A percentile compares a stretch with the other conserved stretches of the same genome.
Evolutionary conservation across 92 coral and sea anemone genomes (phyloP).

Genomic region (Heteractis magnifica): DNA sequence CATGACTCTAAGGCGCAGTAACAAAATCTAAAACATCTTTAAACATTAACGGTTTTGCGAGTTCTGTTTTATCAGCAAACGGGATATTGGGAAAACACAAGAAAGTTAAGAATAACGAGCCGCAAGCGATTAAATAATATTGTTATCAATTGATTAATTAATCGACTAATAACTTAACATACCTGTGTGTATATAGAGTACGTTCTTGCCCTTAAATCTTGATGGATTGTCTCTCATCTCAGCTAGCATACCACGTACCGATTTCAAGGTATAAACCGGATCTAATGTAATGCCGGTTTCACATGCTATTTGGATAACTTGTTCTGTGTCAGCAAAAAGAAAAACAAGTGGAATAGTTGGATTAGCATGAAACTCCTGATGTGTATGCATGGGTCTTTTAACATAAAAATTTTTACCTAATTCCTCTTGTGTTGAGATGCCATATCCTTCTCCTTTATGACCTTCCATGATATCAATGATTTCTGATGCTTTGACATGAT

Average conservation of each 20-base stretch:
- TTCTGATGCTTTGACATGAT: slow-evolving; percentile 67
- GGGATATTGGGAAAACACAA: too few species aligned
- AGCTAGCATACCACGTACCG: slow-evolving; percentile 74
- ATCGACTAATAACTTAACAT: neutral
- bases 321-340: slow-evolving; percentile 42
- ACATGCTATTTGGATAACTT: slow-evolving; percentile 56
- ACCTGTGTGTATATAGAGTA: slow-evolving; percentile 83
- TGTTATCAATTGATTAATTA: neutral
- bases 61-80: too few species aligned
- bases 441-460: slow-evolving; percentile 73
- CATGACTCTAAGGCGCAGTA: too few species aligned
- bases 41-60: too few species aligned
- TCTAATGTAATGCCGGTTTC: slow-evolving; percentile 77
- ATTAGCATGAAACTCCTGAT: neutral
- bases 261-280: slow-evolving; percentile 76
- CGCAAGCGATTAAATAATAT: too few species aligned
- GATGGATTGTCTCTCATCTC: slow-evolving; percentile 74
- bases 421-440: slow-evolving; percentile 67
- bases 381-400: neutral
- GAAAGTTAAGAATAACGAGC: too few species aligned
- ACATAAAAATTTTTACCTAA: slow-evolving; percentile 53
- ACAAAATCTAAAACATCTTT: too few species aligned
- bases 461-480: slow-evolving; percentile 81
- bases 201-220: slow-evolving; percentile 67
- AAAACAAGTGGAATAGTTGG: neutral